Evolutionary conservation across 2,888 invertebrate species (phyloP).

Genomic region (Hermaeophaga mercurialis): DNA sequence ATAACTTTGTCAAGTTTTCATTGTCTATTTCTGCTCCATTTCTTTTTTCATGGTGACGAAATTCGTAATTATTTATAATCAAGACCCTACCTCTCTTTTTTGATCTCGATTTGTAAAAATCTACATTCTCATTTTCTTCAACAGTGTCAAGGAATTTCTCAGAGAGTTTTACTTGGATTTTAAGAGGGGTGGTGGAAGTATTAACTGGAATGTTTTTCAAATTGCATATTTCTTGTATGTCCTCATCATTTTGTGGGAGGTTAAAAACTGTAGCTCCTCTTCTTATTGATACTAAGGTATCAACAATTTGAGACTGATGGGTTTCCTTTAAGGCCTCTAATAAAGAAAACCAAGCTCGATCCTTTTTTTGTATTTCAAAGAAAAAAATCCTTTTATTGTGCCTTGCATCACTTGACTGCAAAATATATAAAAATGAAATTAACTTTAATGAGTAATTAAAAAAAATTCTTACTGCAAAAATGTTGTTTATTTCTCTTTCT

Average conservation of each 20-base stretch:
- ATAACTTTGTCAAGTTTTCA: slow-evolving; percentile 64
- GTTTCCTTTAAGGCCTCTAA: slow-evolving; percentile 36
- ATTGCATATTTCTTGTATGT: background rate
- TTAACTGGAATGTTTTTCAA: slow-evolving; percentile 20
- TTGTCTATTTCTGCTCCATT: slow-evolving; percentile 65
- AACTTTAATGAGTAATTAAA: slow-evolving; percentile 2
- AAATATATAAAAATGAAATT: slow-evolving; percentile 12
- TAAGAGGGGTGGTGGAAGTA: slow-evolving; percentile 29
- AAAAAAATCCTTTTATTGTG: slow-evolving; percentile 43
- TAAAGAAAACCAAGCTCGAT: slow-evolving; percentile 35
- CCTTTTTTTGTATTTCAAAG: slow-evolving; percentile 40
- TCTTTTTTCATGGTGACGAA: slow-evolving; percentile 56
- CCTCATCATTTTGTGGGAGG: slow-evolving; percentile 13
- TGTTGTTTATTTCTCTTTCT: slow-evolving; percentile 35
- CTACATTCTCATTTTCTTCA: slow-evolving; percentile 38
- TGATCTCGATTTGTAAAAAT: slow-evolving; percentile 61
- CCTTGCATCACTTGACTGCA: slow-evolving; percentile 37
- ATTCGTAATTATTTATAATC: slow-evolving; percentile 67
- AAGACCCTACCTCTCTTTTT: slow-evolving; percentile 64
- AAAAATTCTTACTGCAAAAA: slow-evolving; percentile 37
- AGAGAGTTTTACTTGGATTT: slow-evolving; percentile 37
- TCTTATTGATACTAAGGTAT: slow-evolving; percentile 23
- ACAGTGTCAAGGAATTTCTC: slow-evolving; percentile 39
- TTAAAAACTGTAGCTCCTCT: slow-evolving; percentile 22
- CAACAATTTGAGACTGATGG: slow-evolving; percentile 34